Base-by-base conservation (phyloP, 1,140 invertebrate genomes). In the Bombus confusus region DNA sequence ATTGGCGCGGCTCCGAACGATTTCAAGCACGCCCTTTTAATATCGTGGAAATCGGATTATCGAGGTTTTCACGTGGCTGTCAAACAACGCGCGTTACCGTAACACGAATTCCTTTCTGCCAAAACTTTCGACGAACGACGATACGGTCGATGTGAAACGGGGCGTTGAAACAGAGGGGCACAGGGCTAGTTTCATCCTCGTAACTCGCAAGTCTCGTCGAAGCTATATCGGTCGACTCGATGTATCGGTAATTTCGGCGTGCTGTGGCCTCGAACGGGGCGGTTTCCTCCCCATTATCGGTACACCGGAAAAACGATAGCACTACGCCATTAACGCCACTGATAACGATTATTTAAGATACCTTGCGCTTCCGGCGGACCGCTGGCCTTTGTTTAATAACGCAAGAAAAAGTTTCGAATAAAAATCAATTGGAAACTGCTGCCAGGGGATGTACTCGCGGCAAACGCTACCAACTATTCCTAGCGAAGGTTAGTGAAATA, bases 311-410 rank as follows among this genome's bases (percentile, higher is more conserved):
- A 90, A 90, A 90, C 89, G 89, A 90, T 90, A 88, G 80, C 86
- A n/a, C 68, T 12, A 57, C 31, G 80, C 88, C 89, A 90, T 90
- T 90, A 90, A 88, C 81, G 83, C 84, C 80, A 84, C 83, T 88
- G 88, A 90, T 90, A 90, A 90, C 86, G 69, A 47, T 90, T 90
- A 90, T 90, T 90, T 90, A 90, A 90, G 89, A 43, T 74, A 69
- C 66, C 68, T 68, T 28, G 10, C 47, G 22, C 25, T 75, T 37
- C 25, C 25, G 25, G 31, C 68, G n/a, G 57, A 66, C 39, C 31
- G 47, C n/a, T n/a, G 59, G 78, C 59, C 77, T 85, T 89, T 87
- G 83, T 88, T 86, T 81, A 81, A 87, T 81, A 81, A 87, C 87
- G 8, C 9, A 71, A 72, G 86, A 86, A 82, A 64, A 80, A 84